These are phyloP conservation scores for Heliocidaris tuberculata DNA, from an alignment of 35 echinoderm and acorn worm genomes.

Conservation along the genomic window DNA sequence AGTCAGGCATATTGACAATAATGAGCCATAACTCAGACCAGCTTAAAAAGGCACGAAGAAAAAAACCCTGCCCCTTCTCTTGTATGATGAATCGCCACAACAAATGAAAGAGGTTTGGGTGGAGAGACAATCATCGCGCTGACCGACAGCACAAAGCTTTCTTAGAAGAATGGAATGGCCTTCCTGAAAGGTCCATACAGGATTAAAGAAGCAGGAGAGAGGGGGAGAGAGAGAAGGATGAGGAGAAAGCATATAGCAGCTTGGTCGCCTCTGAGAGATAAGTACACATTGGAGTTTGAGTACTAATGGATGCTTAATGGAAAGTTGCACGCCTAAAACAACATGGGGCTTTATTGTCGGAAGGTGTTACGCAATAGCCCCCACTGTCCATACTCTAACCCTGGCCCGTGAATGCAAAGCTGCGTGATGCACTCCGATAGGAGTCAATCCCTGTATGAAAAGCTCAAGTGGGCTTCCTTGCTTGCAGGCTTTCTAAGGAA, in stretches of 20 bases:
- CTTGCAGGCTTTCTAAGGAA: not conserved
- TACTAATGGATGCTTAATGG: slow-evolving; percentile 31
- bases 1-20: not conserved
- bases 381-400: not conserved
- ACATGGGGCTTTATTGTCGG: not conserved
- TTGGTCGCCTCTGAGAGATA: not conserved
- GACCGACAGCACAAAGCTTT: not conserved
- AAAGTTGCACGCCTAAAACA: slow-evolving; percentile 22
- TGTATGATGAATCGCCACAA: not conserved
- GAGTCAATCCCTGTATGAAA: slow-evolving; percentile 1
- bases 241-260: slow-evolving; percentile 23
- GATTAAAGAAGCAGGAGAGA: not conserved
- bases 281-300: slow-evolving; percentile 34
- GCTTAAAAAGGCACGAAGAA: not conserved
- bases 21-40: not conserved
- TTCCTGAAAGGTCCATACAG: not conserved
- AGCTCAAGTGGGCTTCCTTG: not conserved
- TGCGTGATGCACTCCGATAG: not conserved
- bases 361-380: not conserved
- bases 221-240: slow-evolving; percentile 6
- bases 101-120: not conserved
- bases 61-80: not conserved
- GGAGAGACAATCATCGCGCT: not conserved
- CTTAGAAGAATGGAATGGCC: slow-evolving; percentile 9
- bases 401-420: not conserved